phyloP scores from a whole-genome alignment of 2,113 vertebrate genomes.

The Pedetes capensis region DNA sequence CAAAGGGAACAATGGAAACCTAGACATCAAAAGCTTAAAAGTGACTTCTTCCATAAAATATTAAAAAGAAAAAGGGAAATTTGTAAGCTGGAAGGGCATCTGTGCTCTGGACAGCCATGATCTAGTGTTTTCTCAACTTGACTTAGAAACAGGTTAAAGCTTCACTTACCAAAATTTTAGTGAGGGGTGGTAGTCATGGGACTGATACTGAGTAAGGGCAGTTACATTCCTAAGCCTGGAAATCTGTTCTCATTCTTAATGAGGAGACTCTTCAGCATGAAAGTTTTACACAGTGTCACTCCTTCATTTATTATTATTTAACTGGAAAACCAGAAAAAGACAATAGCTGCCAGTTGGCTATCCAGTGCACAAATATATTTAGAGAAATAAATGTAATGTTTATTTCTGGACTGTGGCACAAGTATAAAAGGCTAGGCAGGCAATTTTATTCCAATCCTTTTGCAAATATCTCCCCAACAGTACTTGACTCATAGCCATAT shows the following conservation, averaged over 20 bases:
- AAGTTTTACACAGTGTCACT: constrained; percentile 18
- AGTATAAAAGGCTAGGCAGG: constrained; percentile 54
- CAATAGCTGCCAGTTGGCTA: constrained; percentile 46
- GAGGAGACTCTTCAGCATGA: constrained; percentile 19
- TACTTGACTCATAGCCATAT: constrained; percentile 30
- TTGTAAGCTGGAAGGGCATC: constrained; percentile 35
- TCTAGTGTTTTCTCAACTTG: not conserved
- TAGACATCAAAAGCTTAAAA: constrained; percentile 68
- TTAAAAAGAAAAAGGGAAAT: constrained; percentile 7
- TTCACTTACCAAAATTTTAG: constrained; percentile 65
- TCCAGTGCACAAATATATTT: not conserved
- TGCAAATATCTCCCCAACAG: constrained; percentile 47
- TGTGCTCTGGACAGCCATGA: not conserved
- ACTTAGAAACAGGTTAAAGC: not conserved
- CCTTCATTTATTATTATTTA: constrained; percentile 28
- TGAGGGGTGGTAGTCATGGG: constrained; percentile 46
- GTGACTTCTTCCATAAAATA: constrained; percentile 44
- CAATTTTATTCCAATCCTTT: not conserved
- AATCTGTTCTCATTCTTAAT: constrained; percentile 59
- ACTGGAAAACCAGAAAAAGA: not conserved
- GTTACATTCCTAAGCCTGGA: constrained; percentile 69
- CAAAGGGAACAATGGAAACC: constrained; percentile 67
- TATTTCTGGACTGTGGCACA: constrained; percentile 47
- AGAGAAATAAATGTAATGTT: constrained; percentile 57
- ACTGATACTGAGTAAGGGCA: constrained; percentile 36